Evolutionary conservation across 2,888 invertebrate species (phyloP), one percentile per base, ranked within the genome.

Genomic region (Ochropleura leucogaster): DNA sequence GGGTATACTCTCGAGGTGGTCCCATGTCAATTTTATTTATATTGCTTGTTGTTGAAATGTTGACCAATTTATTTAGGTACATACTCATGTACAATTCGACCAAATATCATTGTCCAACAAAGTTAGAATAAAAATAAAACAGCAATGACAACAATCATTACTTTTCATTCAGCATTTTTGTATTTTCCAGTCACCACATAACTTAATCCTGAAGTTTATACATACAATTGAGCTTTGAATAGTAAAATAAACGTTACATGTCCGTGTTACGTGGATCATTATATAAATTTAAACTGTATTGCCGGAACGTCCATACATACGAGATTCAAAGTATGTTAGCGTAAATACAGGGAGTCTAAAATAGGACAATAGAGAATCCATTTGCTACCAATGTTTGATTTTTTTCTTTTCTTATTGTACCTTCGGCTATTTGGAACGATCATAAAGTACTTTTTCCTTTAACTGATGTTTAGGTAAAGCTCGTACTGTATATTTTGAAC

Each of bases 211-310:
- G 20, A n/a, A 44, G 14, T 62, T 14, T 44, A 4, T 14, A 42
- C 30, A 20, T 46, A 78, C 81, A 82, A 77, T 77, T 76, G 55
- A 79, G 67, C 64, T 68, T 78, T 78, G 76, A 81, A 80, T 76
- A 78, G 82, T 85, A 86, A 89, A 88, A 89, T 87, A 84, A 76
- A 85, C 84, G 75, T 85, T 84, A 85, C 83, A 88, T 79, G 79
- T 82, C 87, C 83, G 84, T 84, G 80, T 83, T 85, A 86, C 82
- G 80, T 85, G 82, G 86, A 89, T 88, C 89, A 86, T 87, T 89
- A 90, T 85, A 81, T 77, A 81, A 90, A 89, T 90, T 90, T 87
- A 85, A 88, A 89, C 84, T 80, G 85, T 79, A 87, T 90, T 86
- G 87, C 87, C 81, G 74, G 82, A 86, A 85, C 86, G 81, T 86